Conservation (phyloP, 2,113 vertebrate genomes). For the Sylvietta virens region DNA sequence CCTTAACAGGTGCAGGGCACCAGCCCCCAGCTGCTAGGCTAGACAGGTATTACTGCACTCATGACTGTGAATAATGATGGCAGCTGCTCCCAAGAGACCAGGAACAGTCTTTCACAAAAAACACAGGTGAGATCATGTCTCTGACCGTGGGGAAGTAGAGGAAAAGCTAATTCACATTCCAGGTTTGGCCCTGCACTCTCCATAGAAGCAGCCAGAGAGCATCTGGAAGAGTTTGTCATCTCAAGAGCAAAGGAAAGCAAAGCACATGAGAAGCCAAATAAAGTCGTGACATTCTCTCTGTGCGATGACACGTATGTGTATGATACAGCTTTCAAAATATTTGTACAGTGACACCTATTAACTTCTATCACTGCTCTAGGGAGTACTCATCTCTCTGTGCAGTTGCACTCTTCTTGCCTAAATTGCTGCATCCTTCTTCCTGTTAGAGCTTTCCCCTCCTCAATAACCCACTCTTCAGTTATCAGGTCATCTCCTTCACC, state of each 20-base stretch:
- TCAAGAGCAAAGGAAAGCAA: background rate
- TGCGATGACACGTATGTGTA: background rate
- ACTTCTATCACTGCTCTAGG: background rate
- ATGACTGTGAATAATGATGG: background rate
- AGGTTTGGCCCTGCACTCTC: background rate
- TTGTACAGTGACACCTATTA: background rate
- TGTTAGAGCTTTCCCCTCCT: background rate
- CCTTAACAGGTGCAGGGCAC: background rate
- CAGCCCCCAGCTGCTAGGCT: background rate
- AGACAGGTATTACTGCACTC: background rate
- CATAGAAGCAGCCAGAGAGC: background rate
- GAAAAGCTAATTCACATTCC: background rate
- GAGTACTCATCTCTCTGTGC: background rate
- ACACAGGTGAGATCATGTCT: background rate
- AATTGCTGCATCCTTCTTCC: background rate
- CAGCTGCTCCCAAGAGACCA: background rate
- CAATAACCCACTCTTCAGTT: background rate
- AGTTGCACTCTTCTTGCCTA: background rate
- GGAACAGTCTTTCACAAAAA: background rate
- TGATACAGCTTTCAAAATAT: background rate
- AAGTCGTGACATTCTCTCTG: background rate
- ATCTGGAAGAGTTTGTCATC: background rate
- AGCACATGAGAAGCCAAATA: background rate
- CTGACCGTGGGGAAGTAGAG: background rate
- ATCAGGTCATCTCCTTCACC: background rate